Conservation (phyloP, 2,797 vertebrate species). For the Staurois parvus region DNA sequence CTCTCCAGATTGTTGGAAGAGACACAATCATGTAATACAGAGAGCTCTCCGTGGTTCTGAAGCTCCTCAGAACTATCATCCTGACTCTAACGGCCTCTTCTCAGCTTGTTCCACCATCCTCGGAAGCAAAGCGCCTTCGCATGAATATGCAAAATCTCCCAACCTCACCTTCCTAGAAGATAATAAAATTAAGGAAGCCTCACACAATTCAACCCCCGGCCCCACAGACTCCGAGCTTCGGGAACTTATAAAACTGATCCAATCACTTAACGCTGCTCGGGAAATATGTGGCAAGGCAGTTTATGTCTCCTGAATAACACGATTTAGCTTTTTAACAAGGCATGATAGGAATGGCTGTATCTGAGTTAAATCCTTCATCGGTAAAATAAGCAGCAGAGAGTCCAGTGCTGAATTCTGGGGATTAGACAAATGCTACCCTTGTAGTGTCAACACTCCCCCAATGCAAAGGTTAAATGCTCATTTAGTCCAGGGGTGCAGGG, state of each 20-base stretch:
- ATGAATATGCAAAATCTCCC: not conserved
- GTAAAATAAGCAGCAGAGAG: too few species aligned
- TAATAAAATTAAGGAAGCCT: not conserved
- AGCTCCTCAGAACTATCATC: not conserved
- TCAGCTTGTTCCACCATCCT: not conserved
- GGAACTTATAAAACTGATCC: conserved; percentile 3
- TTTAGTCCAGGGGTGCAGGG: too few species aligned
- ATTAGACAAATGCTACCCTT: too few species aligned
- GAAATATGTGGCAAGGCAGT: not conserved
- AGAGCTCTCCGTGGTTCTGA: conserved; percentile 19
- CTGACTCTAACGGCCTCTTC: not conserved
- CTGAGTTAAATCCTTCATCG: conserved; percentile 24
- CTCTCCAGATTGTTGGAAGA: not conserved
- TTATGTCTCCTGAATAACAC: conserved; percentile 10
- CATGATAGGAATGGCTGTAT: conserved; percentile 13
- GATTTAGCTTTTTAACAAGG: not conserved
- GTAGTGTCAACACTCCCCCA: too few species aligned
- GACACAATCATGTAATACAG: not conserved
- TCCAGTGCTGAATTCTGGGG: too few species aligned
- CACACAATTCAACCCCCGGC: not conserved
- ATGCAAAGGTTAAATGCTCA: too few species aligned
- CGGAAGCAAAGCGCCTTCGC: not conserved
- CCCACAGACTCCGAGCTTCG: too few species aligned
- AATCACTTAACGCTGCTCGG: not conserved
- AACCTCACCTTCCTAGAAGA: not conserved